These are phyloP conservation scores for Keiferia lycopersicella DNA, from an alignment of 2,888 invertebrate genomes.

Conservation along the genomic window DNA sequence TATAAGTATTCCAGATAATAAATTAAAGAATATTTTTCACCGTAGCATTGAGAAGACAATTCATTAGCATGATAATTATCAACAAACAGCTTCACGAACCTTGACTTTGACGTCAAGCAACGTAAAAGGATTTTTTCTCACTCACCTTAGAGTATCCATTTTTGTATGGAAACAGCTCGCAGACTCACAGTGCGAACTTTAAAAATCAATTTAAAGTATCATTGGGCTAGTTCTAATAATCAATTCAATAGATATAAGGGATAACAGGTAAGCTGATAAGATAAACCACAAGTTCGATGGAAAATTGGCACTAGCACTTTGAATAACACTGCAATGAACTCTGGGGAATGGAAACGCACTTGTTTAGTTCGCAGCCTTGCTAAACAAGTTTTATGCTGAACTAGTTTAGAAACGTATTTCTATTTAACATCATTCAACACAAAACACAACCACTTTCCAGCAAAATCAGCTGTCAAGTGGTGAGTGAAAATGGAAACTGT, in stretches of 20 bases:
- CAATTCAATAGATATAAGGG: conserved; percentile 26
- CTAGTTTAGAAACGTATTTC: conserved; percentile 4
- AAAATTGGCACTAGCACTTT: not conserved
- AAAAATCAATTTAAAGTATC: conserved; percentile 7
- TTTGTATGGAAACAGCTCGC: conserved; percentile 22
- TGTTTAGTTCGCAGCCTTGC: not conserved
- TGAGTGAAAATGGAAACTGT: no score
- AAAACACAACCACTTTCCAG: conserved; percentile 17
- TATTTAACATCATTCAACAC: not conserved
- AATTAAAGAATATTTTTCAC: not conserved
- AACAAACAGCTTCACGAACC: conserved; percentile 39
- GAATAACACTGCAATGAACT: not conserved
- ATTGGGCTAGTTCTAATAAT: conserved; percentile 46
- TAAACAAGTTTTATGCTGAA: not conserved
- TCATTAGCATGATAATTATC: conserved; percentile 30
- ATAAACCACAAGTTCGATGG: conserved; percentile 2
- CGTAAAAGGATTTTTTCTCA: conserved; percentile 12
- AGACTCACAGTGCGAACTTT: not conserved
- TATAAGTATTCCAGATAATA: not conserved
- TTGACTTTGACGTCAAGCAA: conserved; percentile 46
- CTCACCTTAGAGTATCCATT: conserved; percentile 63
- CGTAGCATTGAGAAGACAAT: not conserved
- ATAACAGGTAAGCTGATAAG: conserved; percentile 20
- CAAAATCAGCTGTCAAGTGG: conserved; percentile 14
- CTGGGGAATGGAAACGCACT: not conserved